phyloP scores from a whole-genome alignment of 2,888 invertebrate species.

The Holacanthella duospinosa region DNA sequence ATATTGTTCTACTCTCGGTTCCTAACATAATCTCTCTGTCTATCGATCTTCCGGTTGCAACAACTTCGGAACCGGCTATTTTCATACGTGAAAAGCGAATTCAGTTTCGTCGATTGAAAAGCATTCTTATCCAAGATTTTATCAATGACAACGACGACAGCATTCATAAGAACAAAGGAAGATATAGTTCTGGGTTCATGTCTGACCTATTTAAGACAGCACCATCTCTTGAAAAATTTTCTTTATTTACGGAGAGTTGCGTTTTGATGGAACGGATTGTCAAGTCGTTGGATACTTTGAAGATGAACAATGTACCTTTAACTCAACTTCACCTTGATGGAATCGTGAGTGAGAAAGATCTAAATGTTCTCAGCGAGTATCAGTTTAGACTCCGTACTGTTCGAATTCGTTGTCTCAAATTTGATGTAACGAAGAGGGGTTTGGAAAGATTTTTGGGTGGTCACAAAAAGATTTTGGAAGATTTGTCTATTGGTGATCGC shows the following conservation, averaged over 20 bases:
- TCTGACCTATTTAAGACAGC: neutral
- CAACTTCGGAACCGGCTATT: neutral
- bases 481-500: neutral
- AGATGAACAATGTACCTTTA: neutral
- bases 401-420: neutral
- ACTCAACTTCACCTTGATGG: slow-evolving; percentile 5
- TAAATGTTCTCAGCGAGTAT: neutral
- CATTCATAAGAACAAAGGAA: neutral
- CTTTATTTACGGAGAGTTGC: neutral
- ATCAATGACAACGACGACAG: neutral
- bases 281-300: neutral
- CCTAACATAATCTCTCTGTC: slow-evolving; percentile 3
- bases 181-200: slow-evolving; percentile 4
- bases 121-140: slow-evolving; percentile 4
- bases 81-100: neutral
- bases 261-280: slow-evolving; percentile 1
- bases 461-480: neutral
- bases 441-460: neutral
- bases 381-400: neutral
- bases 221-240: neutral
- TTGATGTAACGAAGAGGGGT: neutral
- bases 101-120: slow-evolving; percentile 1
- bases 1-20: neutral
- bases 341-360: neutral
- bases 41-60: slow-evolving; percentile 4